Conservation (phyloP, 2,113 vertebrate species). For the Pontoporia blainvillei region DNA sequence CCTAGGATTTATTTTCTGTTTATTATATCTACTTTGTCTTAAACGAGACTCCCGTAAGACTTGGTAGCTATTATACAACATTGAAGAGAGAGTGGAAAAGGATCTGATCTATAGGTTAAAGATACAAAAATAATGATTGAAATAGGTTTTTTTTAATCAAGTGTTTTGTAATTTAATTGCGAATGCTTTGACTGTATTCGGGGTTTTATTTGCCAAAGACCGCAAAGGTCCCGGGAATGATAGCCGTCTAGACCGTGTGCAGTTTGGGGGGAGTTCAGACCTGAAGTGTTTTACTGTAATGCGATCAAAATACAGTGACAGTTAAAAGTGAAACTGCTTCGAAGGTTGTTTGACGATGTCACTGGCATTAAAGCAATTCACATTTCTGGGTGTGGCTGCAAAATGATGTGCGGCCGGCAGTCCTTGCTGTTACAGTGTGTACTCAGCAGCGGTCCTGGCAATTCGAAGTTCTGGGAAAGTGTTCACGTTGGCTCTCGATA, state of each 20-base stretch:
- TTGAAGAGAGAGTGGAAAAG: neutral
- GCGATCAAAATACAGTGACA: conserved; percentile 32
- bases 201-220: conserved; percentile 40
- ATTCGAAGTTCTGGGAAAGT: neutral
- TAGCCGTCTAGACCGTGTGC: neutral
- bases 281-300: neutral
- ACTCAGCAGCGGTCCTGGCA: neutral
- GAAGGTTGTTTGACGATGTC: conserved; percentile 38
- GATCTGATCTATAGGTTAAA: neutral
- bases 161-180: conserved; percentile 30
- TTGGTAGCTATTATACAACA: neutral
- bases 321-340: conserved; percentile 28
- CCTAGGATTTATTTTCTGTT: neutral
- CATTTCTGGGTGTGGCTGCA: neutral
- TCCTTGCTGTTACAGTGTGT: neutral
- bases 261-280: neutral
- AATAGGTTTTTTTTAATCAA: conserved; percentile 18
- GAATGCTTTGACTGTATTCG: conserved; percentile 31
- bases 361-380: neutral
- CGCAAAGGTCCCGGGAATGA: neutral
- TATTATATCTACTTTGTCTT: neutral
- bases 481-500: neutral
- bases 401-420: neutral
- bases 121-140: neutral
- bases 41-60: neutral